Conservation (phyloP, 2,113 vertebrate species). For the Mungos mungo region DNA sequence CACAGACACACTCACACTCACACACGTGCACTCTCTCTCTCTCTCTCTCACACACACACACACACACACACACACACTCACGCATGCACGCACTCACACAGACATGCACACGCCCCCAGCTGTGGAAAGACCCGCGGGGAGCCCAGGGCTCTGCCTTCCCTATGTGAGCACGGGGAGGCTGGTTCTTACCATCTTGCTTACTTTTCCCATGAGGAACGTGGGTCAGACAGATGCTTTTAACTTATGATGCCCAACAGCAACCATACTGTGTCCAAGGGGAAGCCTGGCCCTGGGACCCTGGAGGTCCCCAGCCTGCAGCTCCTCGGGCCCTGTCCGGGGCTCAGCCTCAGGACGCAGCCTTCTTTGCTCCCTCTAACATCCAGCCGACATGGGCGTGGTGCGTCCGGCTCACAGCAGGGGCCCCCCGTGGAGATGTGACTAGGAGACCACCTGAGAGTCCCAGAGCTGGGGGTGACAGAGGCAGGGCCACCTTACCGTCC, state of each 20-base stretch:
- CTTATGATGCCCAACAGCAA: background rate
- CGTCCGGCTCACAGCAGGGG: background rate
- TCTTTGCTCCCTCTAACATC: background rate
- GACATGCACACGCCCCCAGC: rapidly evolving
- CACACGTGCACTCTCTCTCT: too few species aligned
- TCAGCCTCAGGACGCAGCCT: background rate
- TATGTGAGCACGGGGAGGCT: background rate
- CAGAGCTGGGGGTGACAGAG: background rate
- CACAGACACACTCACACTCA: background rate
- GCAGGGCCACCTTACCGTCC: constrained; percentile 82
- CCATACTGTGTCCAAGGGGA: background rate
- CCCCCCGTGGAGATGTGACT: too few species aligned
- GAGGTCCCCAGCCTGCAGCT: background rate
- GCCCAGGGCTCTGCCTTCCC: background rate
- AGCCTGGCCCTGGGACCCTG: background rate
- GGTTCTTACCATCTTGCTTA: background rate
- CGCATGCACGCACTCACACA: rapidly evolving
- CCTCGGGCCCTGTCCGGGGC: background rate
- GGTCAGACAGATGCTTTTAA: background rate
- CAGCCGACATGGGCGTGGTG: rapidly evolving
- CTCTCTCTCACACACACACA: too few species aligned
- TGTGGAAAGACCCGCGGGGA: background rate
- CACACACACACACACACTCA: background rate
- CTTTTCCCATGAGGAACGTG: background rate
- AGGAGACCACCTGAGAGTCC: background rate